A percentile compares a stretch with the other conserved stretches of the same genome.
phyloP scores from a whole-genome alignment of 2,113 vertebrate genomes.

The Syngnathus floridae region DNA sequence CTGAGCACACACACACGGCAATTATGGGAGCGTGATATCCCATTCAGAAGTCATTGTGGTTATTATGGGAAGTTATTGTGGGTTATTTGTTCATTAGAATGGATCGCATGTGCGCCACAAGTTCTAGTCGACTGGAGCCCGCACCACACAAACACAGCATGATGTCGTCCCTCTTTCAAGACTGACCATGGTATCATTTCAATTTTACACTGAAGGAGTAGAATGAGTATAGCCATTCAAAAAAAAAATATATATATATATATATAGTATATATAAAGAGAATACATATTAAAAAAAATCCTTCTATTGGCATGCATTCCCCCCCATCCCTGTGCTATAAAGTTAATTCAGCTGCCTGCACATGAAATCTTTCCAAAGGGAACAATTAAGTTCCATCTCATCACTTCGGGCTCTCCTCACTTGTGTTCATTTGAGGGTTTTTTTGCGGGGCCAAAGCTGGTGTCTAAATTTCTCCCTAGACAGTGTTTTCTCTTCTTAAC shows the following conservation, averaged over 20 bases:
- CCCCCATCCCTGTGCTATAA: constrained; percentile 11
- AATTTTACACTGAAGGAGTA: background rate
- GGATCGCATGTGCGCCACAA: background rate
- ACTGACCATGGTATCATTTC: background rate
- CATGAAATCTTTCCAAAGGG: constrained; percentile 26
- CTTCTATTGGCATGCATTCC: background rate
- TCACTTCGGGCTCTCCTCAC: constrained; percentile 41
- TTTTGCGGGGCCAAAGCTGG: constrained; percentile 18
- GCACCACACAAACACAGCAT: background rate
- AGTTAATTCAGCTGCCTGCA: constrained; percentile 29
- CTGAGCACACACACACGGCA: background rate
- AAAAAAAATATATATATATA: too few species aligned
- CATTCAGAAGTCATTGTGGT: background rate
- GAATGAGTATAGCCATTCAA: background rate
- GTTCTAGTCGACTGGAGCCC: background rate
- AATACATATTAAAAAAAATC: background rate
- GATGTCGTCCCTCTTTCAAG: background rate
- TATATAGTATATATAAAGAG: too few species aligned
- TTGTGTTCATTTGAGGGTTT: constrained; percentile 25
- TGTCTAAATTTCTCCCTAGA: constrained; percentile 32
- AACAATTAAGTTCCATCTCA: constrained; percentile 31
- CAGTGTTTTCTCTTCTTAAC: constrained; percentile 36
- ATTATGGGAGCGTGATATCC: background rate
- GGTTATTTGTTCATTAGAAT: background rate
- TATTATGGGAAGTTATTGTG: background rate